phyloP scores from a whole-genome alignment of 2,888 invertebrate genomes.

The Hecatera dysodea region DNA sequence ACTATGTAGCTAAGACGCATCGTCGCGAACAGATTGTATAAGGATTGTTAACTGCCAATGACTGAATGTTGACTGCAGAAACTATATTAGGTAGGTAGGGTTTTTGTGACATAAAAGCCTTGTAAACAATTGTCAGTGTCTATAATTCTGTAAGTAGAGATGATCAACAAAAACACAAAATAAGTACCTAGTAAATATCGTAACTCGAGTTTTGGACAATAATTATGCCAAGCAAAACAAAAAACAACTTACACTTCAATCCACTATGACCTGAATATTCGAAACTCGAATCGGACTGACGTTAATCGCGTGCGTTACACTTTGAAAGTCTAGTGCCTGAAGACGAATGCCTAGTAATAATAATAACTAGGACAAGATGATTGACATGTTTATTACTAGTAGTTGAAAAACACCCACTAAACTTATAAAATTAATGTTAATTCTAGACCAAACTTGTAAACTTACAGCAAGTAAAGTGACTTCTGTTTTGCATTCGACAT shows the following conservation, averaged over 20 bases:
- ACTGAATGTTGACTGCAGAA: neutral
- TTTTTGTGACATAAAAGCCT: neutral
- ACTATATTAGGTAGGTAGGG: neutral
- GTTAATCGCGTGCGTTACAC: conserved; percentile 64
- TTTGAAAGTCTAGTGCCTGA: conserved; percentile 66
- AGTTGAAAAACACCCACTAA: neutral
- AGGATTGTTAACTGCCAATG: no score
- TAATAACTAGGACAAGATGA: conserved; percentile 49
- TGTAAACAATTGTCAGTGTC: neutral
- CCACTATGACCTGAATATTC: conserved; percentile 64
- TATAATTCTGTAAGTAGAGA: neutral
- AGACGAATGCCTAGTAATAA: conserved; percentile 47
- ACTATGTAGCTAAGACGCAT: no score
- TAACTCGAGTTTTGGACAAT: conserved; percentile 4
- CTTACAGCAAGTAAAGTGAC: conserved; percentile 1
- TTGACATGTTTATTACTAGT: conserved; percentile 22
- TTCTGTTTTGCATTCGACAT: conserved; percentile 17
- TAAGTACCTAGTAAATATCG: neutral
- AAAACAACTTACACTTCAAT: conserved; percentile 42
- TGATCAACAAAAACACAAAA: neutral
- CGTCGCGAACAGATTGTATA: no score
- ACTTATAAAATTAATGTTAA: neutral
- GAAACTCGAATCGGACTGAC: conserved; percentile 66
- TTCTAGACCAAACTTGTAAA: neutral
- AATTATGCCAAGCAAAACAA: conserved; percentile 20